A percentile compares a stretch with the other conserved stretches of the same genome.
Conservation (phyloP, 1,140 invertebrate genomes). For the Leptoteleia sp. region DNA sequence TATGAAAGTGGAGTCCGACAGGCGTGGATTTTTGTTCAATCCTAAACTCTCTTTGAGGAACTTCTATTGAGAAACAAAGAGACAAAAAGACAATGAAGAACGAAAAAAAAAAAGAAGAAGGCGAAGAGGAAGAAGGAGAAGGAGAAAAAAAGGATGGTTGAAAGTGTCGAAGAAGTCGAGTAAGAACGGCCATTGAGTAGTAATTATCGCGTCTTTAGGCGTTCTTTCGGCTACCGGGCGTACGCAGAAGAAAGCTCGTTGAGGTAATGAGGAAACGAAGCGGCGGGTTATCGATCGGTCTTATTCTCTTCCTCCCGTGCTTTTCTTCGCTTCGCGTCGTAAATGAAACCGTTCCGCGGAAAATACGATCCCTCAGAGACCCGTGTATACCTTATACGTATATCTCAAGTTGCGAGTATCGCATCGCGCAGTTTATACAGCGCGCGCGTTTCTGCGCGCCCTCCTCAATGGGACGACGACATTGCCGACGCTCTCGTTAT, state of each 20-base stretch:
- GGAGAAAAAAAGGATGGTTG: too few species aligned
- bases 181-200: slow-evolving; percentile 58
- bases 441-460: slow-evolving; percentile 24
- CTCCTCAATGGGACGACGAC: slow-evolving; percentile 24
- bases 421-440: slow-evolving; percentile 41
- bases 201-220: slow-evolving; percentile 62
- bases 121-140: too few species aligned
- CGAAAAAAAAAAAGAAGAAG: too few species aligned
- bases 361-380: slow-evolving; percentile 64
- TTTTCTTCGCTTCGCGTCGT: slow-evolving; percentile 56
- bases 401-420: slow-evolving; percentile 58
- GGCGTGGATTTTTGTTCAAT: slow-evolving; percentile 16
- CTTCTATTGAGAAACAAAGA: slow-evolving; percentile 30
- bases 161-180: slow-evolving; percentile 47
- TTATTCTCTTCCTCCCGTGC: slow-evolving; percentile 56
- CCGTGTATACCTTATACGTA: slow-evolving; percentile 47
- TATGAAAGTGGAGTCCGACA: slow-evolving; percentile 2
- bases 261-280: slow-evolving; percentile 66
- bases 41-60: slow-evolving; percentile 27
- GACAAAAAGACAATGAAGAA: slow-evolving; percentile 35
- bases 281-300: slow-evolving; percentile 63
- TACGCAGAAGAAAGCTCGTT: slow-evolving; percentile 65
- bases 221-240: slow-evolving; percentile 46
- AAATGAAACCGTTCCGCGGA: slow-evolving; percentile 65
- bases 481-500: slow-evolving; percentile 42